These are phyloP conservation scores for Diplodus puntazzo DNA, from an alignment of 2,797 vertebrate species.

Conservation along the genomic window DNA sequence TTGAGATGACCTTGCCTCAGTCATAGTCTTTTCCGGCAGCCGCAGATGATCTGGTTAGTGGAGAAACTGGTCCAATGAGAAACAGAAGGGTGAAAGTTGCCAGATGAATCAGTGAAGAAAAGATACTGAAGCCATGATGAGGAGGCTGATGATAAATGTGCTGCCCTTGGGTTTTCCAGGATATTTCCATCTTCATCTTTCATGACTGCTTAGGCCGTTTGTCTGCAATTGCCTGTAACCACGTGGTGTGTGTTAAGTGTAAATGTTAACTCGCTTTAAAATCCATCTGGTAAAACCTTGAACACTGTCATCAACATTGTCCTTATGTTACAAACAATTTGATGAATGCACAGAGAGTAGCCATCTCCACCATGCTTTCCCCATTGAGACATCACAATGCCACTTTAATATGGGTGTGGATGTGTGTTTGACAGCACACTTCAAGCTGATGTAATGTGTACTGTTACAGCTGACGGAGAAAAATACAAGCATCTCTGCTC, in stretches of 20 bases:
- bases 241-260: conserved; percentile 55
- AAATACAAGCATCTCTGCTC: conserved; percentile 47
- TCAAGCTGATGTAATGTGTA: conserved; percentile 40
- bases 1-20: conserved; percentile 62
- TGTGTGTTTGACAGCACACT: conserved; percentile 21
- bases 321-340: conserved; percentile 41
- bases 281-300: conserved; percentile 56
- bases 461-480: conserved; percentile 56
- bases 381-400: conserved; percentile 17
- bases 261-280: conserved; percentile 54
- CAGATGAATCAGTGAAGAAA: conserved; percentile 46
- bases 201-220: conserved; percentile 40
- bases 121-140: conserved; percentile 46
- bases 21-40: conserved; percentile 51
- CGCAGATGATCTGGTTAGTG: conserved; percentile 58
- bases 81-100: conserved; percentile 67
- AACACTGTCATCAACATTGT: conserved; percentile 69
- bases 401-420: conserved; percentile 5
- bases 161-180: conserved; percentile 33
- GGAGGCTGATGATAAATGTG: conserved; percentile 53
- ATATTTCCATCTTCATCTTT: conserved; percentile 56
- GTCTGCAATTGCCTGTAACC: conserved; percentile 30
- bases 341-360: conserved; percentile 57
- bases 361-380: conserved; percentile 34
- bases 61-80: conserved; percentile 64